Evolutionary conservation across 2,797 vertebrate genomes (phyloP), one percentile per base, ranked within the genome.

Genomic region (Crax fasciolata): DNA sequence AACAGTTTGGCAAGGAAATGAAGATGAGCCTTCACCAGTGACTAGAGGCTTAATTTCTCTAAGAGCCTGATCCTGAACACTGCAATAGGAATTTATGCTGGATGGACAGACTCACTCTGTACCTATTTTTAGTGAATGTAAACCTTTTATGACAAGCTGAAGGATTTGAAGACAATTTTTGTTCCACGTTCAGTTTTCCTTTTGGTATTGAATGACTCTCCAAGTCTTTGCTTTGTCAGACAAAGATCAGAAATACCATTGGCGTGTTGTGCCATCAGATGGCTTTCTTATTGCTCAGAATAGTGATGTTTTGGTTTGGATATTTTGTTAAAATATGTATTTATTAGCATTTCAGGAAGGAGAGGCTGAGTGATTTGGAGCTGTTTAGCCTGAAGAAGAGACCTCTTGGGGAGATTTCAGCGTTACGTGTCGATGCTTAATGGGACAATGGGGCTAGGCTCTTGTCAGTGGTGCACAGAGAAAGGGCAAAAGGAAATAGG

Each of bases 81-180:
- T 66, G 62, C 58, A 23, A 0, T 18, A n/a, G 54, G 38, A 35
- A 5, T 43, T 80, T 27, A 10, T 35, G n/a, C 65, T 32, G 38
- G 13, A 16, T 44, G 6, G 0, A 2, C 49, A 43, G 62, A 12
- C 27, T 66, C 0, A 1, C 30, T 44, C 46, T 46, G 3, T 24
- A 3, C 35, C n/a, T 4, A 4, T 35, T 27, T 28, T 38, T 8
- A 68, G 11, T 43, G 41, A 14, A 2, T 20, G 20, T 6, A 68
- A 91, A 63, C 20, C 8, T 67, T 28, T 7, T 57, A 19, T 51
- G 25, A 3, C 7, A 10, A 15, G 30, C 32, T 48, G 58, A 13
- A 51, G 27, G 9, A 43, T 68, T 25, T 86, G 54, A 11, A 74
- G 65, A 61, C 4, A 6, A 5, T 65, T 77, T 35, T 77, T 46